A percentile compares a stretch with the other conserved stretches of the same genome.
phyloP scores from a whole-genome alignment of 1,140 invertebrate genomes.

The Carcinoscorpius rotundicauda region DNA sequence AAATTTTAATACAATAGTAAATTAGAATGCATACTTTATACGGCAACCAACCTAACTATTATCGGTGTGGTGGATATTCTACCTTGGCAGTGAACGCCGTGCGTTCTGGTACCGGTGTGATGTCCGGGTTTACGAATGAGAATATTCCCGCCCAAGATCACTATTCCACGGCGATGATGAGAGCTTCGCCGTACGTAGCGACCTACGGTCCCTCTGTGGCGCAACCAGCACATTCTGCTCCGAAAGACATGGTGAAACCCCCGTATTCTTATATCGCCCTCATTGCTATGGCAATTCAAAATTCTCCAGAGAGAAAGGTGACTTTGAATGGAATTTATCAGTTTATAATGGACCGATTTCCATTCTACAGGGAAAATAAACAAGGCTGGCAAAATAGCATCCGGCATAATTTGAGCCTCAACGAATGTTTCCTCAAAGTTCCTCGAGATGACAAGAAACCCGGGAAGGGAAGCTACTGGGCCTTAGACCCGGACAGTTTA shows the following conservation, averaged over 20 bases:
- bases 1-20: too few species aligned
- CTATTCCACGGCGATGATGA: too few species aligned
- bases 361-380: constrained; percentile 95
- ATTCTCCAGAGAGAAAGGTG: constrained; percentile 80
- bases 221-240: too few species aligned
- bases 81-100: too few species aligned
- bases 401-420: constrained; percentile 90
- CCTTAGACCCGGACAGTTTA: constrained; percentile 85
- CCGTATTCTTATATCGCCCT: constrained; percentile 97
- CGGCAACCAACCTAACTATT: too few species aligned
- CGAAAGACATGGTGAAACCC: constrained; percentile 50
- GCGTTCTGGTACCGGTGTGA: too few species aligned
- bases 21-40: too few species aligned
- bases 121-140: too few species aligned
- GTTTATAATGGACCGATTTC: constrained; percentile 96
- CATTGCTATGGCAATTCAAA: constrained; percentile 96
- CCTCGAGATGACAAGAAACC: constrained; percentile 82
- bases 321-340: constrained; percentile 97
- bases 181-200: too few species aligned
- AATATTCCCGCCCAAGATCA: too few species aligned
- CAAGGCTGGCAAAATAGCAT: constrained; percentile 83
- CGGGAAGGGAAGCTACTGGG: constrained; percentile 96
- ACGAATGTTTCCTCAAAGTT: constrained; percentile 98
- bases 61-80: too few species aligned
- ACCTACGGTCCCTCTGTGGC: too few species aligned